Conservation (phyloP, 1,140 invertebrate species). For the Drosophila malerkotliana region DNA sequence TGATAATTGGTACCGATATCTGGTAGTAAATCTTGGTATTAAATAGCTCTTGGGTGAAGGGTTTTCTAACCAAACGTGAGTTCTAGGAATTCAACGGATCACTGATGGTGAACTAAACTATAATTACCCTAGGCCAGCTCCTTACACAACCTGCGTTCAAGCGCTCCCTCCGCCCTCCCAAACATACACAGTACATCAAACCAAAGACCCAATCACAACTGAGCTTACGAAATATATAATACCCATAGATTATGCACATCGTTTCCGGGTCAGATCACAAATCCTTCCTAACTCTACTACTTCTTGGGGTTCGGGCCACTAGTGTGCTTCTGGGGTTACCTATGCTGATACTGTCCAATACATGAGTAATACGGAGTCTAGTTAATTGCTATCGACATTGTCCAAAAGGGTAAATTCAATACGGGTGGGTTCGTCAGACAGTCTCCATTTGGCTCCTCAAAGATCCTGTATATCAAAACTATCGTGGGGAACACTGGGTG, state of each 20-base stretch:
- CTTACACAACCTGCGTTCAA: constrained; percentile 50
- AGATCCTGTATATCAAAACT: constrained; percentile 25
- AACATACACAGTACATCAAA: constrained; percentile 10
- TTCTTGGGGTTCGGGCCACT: constrained; percentile 6
- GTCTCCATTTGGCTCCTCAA: constrained; percentile 8
- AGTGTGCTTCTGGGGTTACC: neutral
- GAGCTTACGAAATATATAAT: constrained; percentile 52
- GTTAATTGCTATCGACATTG: constrained; percentile 12
- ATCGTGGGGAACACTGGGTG: constrained; percentile 57
- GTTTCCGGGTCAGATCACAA: constrained; percentile 6
- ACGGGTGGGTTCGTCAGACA: constrained; percentile 33
- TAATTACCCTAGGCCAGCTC: constrained; percentile 49
- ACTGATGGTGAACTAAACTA: constrained; percentile 22
- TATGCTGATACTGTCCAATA: neutral
- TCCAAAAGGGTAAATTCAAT: constrained; percentile 13
- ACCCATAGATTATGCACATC: constrained; percentile 44
- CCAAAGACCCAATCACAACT: neutral
- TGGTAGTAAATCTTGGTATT: constrained; percentile 1
- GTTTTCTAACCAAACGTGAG: neutral
- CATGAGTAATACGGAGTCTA: constrained; percentile 4
- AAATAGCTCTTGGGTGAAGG: constrained; percentile 3
- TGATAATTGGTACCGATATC: constrained; percentile 22
- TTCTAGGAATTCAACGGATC: constrained; percentile 3
- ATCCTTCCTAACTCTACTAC: constrained; percentile 26
- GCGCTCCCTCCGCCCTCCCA: constrained; percentile 2